These are phyloP conservation scores for Aegypius monachus DNA, from an alignment of 2,113 vertebrate species.

Conservation along the genomic window DNA sequence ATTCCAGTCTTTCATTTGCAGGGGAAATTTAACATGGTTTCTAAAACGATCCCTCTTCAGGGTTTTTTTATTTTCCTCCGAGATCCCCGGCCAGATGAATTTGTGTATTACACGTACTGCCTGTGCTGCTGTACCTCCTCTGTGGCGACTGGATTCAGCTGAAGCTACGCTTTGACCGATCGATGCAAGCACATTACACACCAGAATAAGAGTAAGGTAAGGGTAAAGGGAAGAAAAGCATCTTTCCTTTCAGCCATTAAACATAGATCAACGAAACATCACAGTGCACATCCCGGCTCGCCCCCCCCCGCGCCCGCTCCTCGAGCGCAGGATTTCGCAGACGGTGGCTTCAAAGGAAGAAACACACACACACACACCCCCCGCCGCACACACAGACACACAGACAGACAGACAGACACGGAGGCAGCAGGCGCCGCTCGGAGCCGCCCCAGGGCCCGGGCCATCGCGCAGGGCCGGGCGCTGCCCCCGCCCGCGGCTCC, in stretches of 20 bases:
- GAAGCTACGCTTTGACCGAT: constrained; percentile 52
- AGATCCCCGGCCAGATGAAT: neutral
- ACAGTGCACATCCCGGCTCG: neutral
- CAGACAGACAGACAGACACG: neutral
- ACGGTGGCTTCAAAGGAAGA: constrained; percentile 19
- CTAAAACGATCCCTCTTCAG: neutral
- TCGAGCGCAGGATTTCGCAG: constrained; percentile 33
- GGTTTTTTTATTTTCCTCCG: neutral
- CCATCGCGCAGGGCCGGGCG: neutral
- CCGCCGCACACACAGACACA: too few relatives aligned
- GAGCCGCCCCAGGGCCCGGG: constrained; percentile 4
- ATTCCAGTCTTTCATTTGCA: neutral
- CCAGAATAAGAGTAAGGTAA: constrained; percentile 46
- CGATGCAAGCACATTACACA: constrained; percentile 61
- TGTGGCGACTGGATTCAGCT: constrained; percentile 50
- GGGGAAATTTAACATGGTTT: neutral
- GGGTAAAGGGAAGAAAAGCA: constrained; percentile 29
- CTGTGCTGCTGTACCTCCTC: constrained; percentile 41
- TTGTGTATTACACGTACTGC: neutral
- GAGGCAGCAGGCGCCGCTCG: neutral
- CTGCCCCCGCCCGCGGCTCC: neutral
- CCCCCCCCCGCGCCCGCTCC: constrained; percentile 16
- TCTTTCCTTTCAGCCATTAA: constrained; percentile 75
- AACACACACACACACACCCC: neutral
- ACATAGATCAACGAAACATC: constrained; percentile 63